Conservation (phyloP, 1,140 invertebrate species). For the Colletes latitarsis region DNA sequence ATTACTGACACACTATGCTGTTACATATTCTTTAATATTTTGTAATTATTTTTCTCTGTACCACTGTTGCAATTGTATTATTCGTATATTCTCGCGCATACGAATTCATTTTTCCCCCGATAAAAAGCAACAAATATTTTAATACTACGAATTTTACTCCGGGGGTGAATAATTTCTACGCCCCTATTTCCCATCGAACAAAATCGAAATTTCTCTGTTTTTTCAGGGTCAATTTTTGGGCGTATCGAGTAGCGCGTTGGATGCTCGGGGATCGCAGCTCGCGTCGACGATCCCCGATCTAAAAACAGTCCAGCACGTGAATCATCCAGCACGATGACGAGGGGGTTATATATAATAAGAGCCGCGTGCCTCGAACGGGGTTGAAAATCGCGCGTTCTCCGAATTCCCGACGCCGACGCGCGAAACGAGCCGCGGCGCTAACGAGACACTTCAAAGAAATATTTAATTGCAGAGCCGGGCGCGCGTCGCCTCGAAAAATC, state of each 20-base stretch:
- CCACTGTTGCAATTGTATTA: no score
- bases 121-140: no score
- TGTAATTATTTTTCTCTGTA: no score
- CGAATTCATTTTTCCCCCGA: no score
- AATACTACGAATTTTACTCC: no score
- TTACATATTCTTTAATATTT: no score
- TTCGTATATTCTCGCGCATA: no score
- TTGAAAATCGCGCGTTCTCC: slow-evolving; percentile 20
- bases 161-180: no score
- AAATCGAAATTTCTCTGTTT: no score
- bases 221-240: slow-evolving; percentile 30
- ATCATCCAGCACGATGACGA: slow-evolving; percentile 41
- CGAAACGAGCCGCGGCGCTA: not conserved
- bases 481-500: not conserved
- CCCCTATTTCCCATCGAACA: no score
- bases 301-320: slow-evolving; percentile 36
- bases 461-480: not conserved
- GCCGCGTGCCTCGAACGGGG: not conserved
- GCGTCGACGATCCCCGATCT: slow-evolving; percentile 2
- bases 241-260: not conserved
- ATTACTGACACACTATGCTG: no score
- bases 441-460: not conserved
- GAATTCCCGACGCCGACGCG: not conserved
- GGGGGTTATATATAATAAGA: slow-evolving; percentile 32
- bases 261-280: no score